A percentile compares a stretch with the other conserved stretches of the same genome.
Evolutionary conservation across 2,797 vertebrate genomes (phyloP).

Genomic region (Platyrinchus mystaceus): DNA sequence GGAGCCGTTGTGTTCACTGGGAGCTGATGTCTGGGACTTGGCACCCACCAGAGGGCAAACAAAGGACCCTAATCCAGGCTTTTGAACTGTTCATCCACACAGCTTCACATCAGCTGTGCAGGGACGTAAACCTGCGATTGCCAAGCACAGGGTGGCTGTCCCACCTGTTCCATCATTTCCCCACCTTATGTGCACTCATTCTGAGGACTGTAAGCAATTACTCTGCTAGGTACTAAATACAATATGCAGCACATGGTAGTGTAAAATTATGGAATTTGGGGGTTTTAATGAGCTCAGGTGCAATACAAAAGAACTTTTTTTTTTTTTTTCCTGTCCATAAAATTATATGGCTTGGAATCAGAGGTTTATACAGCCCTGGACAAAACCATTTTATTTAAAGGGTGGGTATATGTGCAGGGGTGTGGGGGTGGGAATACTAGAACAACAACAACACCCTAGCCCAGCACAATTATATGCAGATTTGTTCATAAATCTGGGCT

Average conservation of each 20-base stretch:
- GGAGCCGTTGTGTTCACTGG: not conserved
- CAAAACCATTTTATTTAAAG: slow-evolving; percentile 78
- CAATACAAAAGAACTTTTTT: slow-evolving; percentile 76
- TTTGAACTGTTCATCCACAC: not conserved
- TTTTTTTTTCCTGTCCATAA: slow-evolving; percentile 70
- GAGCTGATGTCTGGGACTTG: not conserved
- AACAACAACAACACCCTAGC: slow-evolving; percentile 61
- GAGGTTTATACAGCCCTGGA: slow-evolving; percentile 71
- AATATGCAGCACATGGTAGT: slow-evolving; percentile 76
- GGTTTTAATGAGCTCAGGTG: slow-evolving; percentile 83
- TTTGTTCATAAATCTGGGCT: slow-evolving; percentile 77
- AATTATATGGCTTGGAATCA: slow-evolving; percentile 82
- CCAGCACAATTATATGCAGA: slow-evolving; percentile 80
- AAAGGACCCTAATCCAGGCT: not conserved
- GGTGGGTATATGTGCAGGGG: not conserved
- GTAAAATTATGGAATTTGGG: slow-evolving; percentile 82
- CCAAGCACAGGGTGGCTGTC: slow-evolving; percentile 51
- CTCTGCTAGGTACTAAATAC: slow-evolving; percentile 69
- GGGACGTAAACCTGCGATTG: slow-evolving; percentile 35
- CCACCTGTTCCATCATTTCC: slow-evolving; percentile 77
- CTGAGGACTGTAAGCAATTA: slow-evolving; percentile 78
- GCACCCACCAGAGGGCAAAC: not conserved
- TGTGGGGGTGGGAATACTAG: not conserved
- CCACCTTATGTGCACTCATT: slow-evolving; percentile 69
- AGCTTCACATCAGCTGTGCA: slow-evolving; percentile 19